These are phyloP conservation scores for Acrocephalus kingi DNA, from an alignment of 2,113 vertebrate species.

Conservation along the genomic window DNA sequence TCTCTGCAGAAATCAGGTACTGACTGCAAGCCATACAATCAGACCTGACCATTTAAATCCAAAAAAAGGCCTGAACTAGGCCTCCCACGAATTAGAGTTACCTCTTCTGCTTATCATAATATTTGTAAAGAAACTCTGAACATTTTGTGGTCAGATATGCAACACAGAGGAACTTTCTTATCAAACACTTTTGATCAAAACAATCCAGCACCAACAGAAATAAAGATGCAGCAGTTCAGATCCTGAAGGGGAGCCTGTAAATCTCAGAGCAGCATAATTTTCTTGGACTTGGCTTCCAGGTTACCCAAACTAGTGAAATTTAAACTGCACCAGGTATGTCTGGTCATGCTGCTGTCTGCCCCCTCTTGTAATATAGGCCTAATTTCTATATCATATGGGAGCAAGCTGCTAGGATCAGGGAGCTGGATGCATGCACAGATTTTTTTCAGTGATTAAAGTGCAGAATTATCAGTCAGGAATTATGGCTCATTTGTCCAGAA, in stretches of 20 bases:
- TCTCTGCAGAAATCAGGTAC: background rate
- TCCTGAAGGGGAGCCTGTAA: background rate
- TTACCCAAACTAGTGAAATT: background rate
- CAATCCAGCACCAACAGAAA: background rate
- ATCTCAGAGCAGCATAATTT: background rate
- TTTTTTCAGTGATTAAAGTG: background rate
- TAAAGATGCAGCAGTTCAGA: background rate
- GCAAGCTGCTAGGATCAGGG: background rate
- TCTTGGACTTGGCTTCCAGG: background rate
- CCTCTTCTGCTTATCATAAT: background rate
- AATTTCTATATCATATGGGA: background rate
- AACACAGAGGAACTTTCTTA: background rate
- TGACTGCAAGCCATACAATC: background rate
- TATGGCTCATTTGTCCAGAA: background rate
- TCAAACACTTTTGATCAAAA: background rate
- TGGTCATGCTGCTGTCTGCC: background rate
- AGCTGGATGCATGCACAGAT: background rate
- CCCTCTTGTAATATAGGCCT: background rate
- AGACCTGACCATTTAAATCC: background rate
- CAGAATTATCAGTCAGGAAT: background rate
- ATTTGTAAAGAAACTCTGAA: background rate
- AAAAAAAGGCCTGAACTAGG: background rate
- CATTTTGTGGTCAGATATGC: background rate
- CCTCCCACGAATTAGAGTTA: background rate
- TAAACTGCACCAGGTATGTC: background rate